A percentile compares a stretch with the other conserved stretches of the same genome.
phyloP scores from a whole-genome alignment of 2,888 invertebrate species.

The Dryobota labecula region DNA sequence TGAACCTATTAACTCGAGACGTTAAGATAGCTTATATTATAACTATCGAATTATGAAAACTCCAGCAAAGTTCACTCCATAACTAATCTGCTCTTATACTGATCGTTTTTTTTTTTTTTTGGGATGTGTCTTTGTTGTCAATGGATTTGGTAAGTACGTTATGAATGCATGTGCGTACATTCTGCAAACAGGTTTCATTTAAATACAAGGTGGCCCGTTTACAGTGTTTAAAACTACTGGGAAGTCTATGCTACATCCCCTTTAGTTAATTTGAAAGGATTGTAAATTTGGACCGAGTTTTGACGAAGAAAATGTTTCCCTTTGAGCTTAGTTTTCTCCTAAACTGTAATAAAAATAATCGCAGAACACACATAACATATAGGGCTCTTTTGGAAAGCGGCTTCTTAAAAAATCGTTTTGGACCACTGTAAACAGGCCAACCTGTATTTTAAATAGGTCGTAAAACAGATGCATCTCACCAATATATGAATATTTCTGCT shows the following conservation, averaged over 20 bases:
- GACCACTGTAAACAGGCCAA: neutral
- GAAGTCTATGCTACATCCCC: neutral
- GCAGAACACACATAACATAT: neutral
- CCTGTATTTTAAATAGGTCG: neutral
- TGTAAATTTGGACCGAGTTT: neutral
- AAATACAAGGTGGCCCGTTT: neutral
- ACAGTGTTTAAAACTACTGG: neutral
- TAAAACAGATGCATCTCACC: neutral
- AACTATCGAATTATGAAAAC: constrained; percentile 1
- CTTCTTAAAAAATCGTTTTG: neutral
- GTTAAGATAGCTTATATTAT: neutral
- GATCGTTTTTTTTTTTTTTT: constrained; percentile 2
- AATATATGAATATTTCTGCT: constrained; percentile 16
- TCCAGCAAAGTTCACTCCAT: neutral
- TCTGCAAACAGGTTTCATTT: constrained; percentile 11
- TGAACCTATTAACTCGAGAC: neutral
- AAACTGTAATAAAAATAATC: neutral
- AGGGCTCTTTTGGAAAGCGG: neutral
- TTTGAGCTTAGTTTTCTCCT: neutral
- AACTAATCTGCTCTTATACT: neutral
- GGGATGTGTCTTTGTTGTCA: constrained; percentile 44
- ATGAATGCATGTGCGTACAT: constrained; percentile 7
- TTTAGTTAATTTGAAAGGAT: neutral
- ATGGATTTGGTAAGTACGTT: constrained; percentile 12
- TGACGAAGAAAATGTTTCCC: neutral